Evolutionary conservation across 2,113 vertebrate species (phyloP).

Genomic region (Larimichthys crocea): DNA sequence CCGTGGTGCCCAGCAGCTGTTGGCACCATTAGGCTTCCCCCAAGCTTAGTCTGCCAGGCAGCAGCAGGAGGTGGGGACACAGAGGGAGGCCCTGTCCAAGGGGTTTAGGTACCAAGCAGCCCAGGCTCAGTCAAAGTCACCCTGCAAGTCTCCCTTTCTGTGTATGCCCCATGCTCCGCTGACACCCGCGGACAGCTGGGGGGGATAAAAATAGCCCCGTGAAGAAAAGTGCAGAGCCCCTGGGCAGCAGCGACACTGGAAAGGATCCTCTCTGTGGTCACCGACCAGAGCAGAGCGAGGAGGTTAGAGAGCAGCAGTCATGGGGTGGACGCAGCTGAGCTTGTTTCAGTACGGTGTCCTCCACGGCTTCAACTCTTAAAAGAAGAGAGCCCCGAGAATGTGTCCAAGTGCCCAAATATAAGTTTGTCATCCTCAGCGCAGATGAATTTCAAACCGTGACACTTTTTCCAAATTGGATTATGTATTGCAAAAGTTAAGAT

Average conservation of each 20-base stretch:
- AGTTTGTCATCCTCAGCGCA: background rate
- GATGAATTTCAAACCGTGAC: background rate
- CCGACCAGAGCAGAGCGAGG: slow-evolving; percentile 5
- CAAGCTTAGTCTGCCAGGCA: slow-evolving; percentile 41
- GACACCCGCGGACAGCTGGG: slow-evolving; percentile 83
- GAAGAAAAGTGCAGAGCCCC: slow-evolving; percentile 66
- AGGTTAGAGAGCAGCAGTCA: slow-evolving; percentile 18
- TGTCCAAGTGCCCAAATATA: background rate
- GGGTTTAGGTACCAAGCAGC: slow-evolving; percentile 53
- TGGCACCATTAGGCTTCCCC: slow-evolving; percentile 55
- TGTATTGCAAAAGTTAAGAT: background rate
- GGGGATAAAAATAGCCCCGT: slow-evolving; percentile 78
- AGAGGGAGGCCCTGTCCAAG: slow-evolving; percentile 29
- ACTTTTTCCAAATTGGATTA: background rate
- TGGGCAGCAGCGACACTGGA: slow-evolving; percentile 41
- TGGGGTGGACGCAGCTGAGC: background rate
- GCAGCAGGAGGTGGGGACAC: slow-evolving; percentile 13
- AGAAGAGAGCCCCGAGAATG: background rate
- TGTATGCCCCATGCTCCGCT: slow-evolving; percentile 60
- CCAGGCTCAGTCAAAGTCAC: slow-evolving; percentile 76
- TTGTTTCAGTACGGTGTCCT: slow-evolving; percentile 1
- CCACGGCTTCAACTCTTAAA: background rate
- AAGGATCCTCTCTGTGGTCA: slow-evolving; percentile 43
- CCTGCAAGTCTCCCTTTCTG: slow-evolving; percentile 69
- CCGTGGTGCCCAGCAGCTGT: slow-evolving; percentile 57